Percentiles rank a stretch among this genome's conserved stretches.
Evolutionary conservation across 1,140 invertebrate genomes (phyloP).

Genomic region (Scaptomyza hsui): DNA sequence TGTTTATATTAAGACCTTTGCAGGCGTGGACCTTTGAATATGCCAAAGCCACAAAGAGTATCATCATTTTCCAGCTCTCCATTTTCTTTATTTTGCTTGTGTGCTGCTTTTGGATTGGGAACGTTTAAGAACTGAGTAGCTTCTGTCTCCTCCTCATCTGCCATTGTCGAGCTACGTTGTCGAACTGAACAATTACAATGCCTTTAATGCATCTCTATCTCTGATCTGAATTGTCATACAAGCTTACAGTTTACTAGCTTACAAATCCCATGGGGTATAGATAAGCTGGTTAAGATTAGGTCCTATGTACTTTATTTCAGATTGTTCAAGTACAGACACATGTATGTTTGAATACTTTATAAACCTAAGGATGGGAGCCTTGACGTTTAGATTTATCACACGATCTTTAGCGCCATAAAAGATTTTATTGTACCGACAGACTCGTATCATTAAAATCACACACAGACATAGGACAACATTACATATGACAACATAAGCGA

Average conservation of each 20-base stretch:
- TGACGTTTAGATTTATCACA: constrained; percentile 44
- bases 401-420: constrained; percentile 29
- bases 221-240: neutral
- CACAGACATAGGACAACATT: constrained; percentile 4
- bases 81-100: neutral
- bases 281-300: constrained; percentile 2
- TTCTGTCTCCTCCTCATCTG: constrained; percentile 2
- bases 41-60: constrained; percentile 87
- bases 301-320: constrained; percentile 36
- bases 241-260: constrained; percentile 1
- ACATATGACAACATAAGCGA: constrained; percentile 16
- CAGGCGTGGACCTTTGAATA: constrained; percentile 78
- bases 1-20: constrained; percentile 42
- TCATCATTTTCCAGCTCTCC: constrained; percentile 83
- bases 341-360: constrained; percentile 10
- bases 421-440: constrained; percentile 32
- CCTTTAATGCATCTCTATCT: neutral
- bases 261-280: neutral
- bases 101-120: neutral
- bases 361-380: constrained; percentile 23
- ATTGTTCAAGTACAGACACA: constrained; percentile 39
- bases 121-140: neutral
- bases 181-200: constrained; percentile 3
- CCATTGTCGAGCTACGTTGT: constrained; percentile 6
- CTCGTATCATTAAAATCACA: neutral